Percentiles rank a stretch among this genome's conserved stretches.
Evolutionary conservation across 2,113 vertebrate genomes (phyloP).

Genomic region (Thoracochromis brauschi): DNA sequence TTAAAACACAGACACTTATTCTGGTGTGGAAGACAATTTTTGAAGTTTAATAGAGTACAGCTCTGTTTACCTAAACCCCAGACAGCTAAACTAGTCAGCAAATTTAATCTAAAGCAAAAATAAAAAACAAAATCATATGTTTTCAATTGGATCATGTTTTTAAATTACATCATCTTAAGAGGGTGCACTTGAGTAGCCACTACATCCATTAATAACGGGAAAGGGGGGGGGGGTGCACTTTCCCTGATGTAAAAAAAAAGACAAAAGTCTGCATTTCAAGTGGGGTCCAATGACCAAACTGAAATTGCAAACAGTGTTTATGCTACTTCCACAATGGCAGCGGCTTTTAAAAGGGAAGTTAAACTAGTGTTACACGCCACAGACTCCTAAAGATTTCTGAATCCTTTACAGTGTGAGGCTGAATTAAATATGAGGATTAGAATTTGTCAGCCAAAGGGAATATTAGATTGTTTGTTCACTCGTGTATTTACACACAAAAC

Average conservation of each 20-base stretch:
- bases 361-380: not conserved
- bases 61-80: not conserved
- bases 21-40: not conserved
- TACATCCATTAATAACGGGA: conserved; percentile 5
- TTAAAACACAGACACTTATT: conserved; percentile 9
- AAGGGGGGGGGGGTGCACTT: not conserved
- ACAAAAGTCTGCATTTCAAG: not conserved
- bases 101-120: not conserved
- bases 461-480: not conserved
- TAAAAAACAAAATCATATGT: not conserved
- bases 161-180: conserved; percentile 31
- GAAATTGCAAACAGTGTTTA: not conserved
- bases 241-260: not conserved
- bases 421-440: not conserved
- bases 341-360: not conserved
- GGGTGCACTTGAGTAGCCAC: not conserved
- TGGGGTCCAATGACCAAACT: not conserved
- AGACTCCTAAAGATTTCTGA: not conserved
- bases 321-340: not conserved
- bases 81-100: not conserved
- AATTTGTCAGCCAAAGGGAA: not conserved
- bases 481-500: not conserved
- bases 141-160: conserved; percentile 3
- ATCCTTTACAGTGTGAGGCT: not conserved
- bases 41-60: not conserved